Conservation (phyloP, 1,140 invertebrate species). For the Drosophila littoralis region DNA sequence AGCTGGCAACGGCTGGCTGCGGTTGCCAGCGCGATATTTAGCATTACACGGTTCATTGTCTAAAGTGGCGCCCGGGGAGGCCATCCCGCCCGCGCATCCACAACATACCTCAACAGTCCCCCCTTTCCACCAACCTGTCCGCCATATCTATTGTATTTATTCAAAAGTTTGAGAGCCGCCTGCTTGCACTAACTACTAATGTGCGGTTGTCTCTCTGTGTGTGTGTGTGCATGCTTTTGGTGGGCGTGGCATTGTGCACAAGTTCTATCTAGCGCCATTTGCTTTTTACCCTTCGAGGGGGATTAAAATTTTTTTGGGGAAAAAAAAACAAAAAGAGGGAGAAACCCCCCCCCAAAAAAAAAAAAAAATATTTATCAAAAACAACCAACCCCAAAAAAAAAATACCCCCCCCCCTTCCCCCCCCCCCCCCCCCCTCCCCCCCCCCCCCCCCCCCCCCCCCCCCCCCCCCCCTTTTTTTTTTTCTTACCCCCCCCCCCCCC, state of each 20-base stretch:
- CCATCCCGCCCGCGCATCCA: conserved; percentile 9
- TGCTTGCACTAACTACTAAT: conserved; percentile 83
- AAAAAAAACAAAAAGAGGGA: no score
- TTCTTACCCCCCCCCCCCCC: no score
- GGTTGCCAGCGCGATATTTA: conserved; percentile 75
- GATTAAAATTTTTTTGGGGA: no score
- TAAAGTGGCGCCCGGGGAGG: conserved; percentile 75
- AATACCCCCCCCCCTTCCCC: no score
- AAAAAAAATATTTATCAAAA: no score
- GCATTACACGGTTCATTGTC: conserved; percentile 82
- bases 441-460: no score
- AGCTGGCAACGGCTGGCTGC: conserved; percentile 54
- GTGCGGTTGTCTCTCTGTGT: conserved; percentile 59
- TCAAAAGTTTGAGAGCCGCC: conserved; percentile 77
- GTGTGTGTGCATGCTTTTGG: conserved; percentile 15
- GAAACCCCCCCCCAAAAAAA: no score
- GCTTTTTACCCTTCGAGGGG: no score
- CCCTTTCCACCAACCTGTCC: not conserved
- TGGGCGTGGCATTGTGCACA: conserved; percentile 53
- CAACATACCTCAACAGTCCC: not conserved
- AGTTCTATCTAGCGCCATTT: conserved; percentile 74
- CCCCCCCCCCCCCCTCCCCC: no score
- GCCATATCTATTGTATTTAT: conserved; percentile 70
- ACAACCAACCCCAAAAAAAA: no score
- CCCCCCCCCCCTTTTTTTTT: no score